A percentile compares a stretch with the other conserved stretches of the same genome.
These are phyloP conservation scores for Hemistola chrysoprasaria DNA, from an alignment of 2,888 invertebrate species.

Conservation along the genomic window DNA sequence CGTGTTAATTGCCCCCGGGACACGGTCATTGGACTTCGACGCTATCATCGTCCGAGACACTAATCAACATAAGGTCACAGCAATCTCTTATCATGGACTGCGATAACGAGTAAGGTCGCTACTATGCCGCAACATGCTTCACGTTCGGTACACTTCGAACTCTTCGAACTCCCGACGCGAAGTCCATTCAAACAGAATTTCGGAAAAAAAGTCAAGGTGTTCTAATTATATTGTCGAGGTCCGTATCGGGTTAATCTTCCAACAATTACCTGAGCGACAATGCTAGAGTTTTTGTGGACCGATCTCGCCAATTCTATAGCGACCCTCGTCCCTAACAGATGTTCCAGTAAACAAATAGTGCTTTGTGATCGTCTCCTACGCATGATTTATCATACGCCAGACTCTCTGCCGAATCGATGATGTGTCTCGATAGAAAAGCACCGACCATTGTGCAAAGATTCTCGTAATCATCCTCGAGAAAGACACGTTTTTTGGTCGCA, in stretches of 20 bases:
- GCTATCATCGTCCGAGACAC: slow-evolving; percentile 63
- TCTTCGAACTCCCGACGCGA: slow-evolving; percentile 33
- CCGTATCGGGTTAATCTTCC: slow-evolving; percentile 77
- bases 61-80: slow-evolving; percentile 73
- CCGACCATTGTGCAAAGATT: slow-evolving; percentile 73
- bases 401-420: slow-evolving; percentile 63
- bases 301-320: slow-evolving; percentile 56
- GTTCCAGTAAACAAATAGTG: slow-evolving; percentile 71
- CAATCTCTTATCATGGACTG: slow-evolving; percentile 69
- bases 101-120: slow-evolving; percentile 74
- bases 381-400: slow-evolving; percentile 64
- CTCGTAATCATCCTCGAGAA: slow-evolving; percentile 61
- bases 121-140: slow-evolving; percentile 57
- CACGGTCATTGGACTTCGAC: slow-evolving; percentile 74
- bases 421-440: slow-evolving; percentile 53
- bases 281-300: slow-evolving; percentile 55
- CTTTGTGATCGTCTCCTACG: slow-evolving; percentile 69
- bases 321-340: slow-evolving; percentile 66
- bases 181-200: slow-evolving; percentile 40
- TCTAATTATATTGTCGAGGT: slow-evolving; percentile 58
- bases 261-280: slow-evolving; percentile 70
- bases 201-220: slow-evolving; percentile 69
- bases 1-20: slow-evolving; percentile 31
- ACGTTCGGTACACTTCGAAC: slow-evolving; percentile 28
- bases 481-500: slow-evolving; percentile 63